A percentile compares a stretch with the other conserved stretches of the same genome.
Evolutionary conservation across 2,888 invertebrate genomes (phyloP).

Genomic region (Phalangium opilio): DNA sequence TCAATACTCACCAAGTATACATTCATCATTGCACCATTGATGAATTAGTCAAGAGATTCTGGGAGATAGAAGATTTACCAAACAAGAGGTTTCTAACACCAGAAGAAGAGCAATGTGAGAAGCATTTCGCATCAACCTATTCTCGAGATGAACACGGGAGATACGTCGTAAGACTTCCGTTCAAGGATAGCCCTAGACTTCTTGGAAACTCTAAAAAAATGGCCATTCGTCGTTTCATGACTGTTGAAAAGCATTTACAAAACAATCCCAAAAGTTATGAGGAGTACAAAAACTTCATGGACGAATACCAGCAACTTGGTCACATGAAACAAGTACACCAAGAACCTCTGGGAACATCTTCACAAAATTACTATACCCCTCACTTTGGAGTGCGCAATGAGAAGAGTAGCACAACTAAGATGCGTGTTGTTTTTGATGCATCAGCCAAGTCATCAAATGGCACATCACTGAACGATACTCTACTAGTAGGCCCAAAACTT

Average conservation of each 20-base stretch:
- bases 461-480: conserved; percentile 26
- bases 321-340: background rate
- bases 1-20: no score
- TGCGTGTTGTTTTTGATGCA: conserved; percentile 2
- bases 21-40: no score
- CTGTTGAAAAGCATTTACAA: background rate
- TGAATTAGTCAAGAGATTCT: no score
- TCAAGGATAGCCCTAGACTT: background rate
- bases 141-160: conserved; percentile 18
- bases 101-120: conserved; percentile 18
- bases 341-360: no score
- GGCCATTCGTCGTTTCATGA: background rate
- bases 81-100: conserved; percentile 2
- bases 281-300: background rate
- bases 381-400: conserved; percentile 2
- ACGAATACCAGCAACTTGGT: background rate
- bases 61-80: no score
- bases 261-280: background rate
- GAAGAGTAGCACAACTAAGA: conserved; percentile 1
- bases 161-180: background rate
- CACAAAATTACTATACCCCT: background rate
- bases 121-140: conserved; percentile 41
- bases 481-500: conserved; percentile 25
- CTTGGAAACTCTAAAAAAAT: background rate
- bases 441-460: conserved; percentile 2